These are phyloP conservation scores for Acleris sparsana DNA, from an alignment of 2,888 invertebrate genomes.

Conservation along the genomic window DNA sequence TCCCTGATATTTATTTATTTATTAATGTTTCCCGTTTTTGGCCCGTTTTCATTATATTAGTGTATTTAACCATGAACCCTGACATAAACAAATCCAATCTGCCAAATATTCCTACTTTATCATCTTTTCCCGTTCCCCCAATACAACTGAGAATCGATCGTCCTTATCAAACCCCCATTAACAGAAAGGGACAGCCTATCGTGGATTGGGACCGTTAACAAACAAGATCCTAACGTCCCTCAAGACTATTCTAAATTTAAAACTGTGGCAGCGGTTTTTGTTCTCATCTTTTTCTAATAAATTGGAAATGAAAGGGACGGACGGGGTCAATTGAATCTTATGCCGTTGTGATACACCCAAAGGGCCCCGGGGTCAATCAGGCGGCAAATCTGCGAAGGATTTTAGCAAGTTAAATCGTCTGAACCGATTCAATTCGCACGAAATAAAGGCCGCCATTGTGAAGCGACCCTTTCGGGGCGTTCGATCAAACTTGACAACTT, in stretches of 20 bases:
- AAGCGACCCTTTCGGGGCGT: conserved; percentile 43
- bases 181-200: no score
- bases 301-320: neutral
- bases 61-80: neutral
- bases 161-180: neutral
- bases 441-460: conserved; percentile 63
- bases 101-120: neutral
- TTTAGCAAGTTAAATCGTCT: conserved; percentile 68
- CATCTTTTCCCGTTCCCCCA: neutral
- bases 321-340: neutral
- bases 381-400: conserved; percentile 43
- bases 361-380: conserved; percentile 40
- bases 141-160: neutral
- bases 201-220: no score
- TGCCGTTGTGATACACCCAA: conserved; percentile 1
- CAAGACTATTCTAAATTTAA: no score
- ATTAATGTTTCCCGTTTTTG: no score
- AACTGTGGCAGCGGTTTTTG: no score
- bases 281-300: neutral
- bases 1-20: no score
- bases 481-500: conserved; percentile 34
- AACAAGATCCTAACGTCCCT: no score
- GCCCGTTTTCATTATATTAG: no score
- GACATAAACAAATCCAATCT: no score
- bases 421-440: conserved; percentile 63